Evolutionary conservation across 2,113 vertebrate genomes (phyloP).

Genomic region (Parus major): DNA sequence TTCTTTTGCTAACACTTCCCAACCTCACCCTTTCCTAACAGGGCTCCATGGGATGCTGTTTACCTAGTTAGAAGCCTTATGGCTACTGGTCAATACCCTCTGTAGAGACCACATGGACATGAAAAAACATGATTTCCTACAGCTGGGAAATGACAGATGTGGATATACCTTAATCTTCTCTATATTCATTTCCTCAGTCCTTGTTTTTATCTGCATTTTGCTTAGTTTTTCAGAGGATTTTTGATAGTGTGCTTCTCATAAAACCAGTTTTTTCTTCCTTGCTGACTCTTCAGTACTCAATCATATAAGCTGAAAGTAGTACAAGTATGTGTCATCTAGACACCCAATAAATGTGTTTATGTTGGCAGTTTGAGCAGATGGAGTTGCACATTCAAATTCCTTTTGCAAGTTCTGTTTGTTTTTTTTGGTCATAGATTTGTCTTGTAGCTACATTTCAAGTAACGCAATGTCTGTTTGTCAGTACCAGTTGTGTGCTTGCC

Average conservation of each 20-base stretch:
- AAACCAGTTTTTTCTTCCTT: background rate
- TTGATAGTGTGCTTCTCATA: background rate
- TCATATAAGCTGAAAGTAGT: background rate
- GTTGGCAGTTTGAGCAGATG: background rate
- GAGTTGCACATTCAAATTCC: background rate
- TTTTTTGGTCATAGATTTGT: background rate
- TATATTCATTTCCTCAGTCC: background rate
- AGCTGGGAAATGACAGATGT: background rate
- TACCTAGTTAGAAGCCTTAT: background rate
- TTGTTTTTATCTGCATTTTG: background rate
- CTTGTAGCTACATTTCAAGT: background rate
- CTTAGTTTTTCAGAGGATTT: background rate
- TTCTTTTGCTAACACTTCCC: background rate
- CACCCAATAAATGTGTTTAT: background rate
- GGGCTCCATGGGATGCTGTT: background rate
- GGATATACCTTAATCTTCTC: background rate
- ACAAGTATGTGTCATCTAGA: background rate
- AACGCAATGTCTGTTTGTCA: background rate
- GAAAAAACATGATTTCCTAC: background rate
- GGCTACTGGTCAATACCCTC: background rate
- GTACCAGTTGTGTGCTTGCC: background rate
- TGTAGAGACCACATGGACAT: background rate
- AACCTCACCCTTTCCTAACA: background rate
- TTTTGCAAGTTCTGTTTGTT: too few species aligned
- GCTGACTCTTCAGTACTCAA: background rate